Evolutionary conservation across 1,140 invertebrate species (phyloP), one percentile per base, ranked within the genome.

Genomic region (Drosophila eugracilis): DNA sequence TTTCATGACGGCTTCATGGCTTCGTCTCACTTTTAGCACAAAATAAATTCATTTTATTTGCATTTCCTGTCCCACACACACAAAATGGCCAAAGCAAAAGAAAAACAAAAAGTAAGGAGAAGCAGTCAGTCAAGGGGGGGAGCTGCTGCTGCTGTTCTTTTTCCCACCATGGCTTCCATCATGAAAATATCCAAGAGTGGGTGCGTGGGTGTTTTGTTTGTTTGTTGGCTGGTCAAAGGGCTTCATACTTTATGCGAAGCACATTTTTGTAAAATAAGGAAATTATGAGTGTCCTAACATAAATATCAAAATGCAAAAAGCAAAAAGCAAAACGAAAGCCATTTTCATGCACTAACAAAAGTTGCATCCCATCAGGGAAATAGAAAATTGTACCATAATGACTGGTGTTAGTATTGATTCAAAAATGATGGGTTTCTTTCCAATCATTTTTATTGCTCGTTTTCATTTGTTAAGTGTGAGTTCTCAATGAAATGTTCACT

Each of bases 41-140:
- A 78, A 74, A 78, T 39, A 62, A 59, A 70, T 78, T 79, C 62
- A 70, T 49, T 62, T 70, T 58, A 75, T 79, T 79, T 79, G 76
- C 75, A 78, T 78, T 77, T 59, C 10, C 57, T 17, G 24, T 30
- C 42, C 15, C 36, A 34, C 19, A 32, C 36, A 34, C 19, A 32
- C 17, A 26, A 14, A 49, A 28, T 37, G 21, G 21, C 4, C 12
- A 7, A 15, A 3, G 41, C 0, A 17, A 17, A 36, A 1, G 7
- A n/a, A 3, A 28, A 12, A 17, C 4, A n/a, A n/a, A n/a, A n/a
- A n/a, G n/a, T n/a, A n/a, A n/a, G n/a, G n/a, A n/a, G n/a, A n/a
- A n/a, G n/a, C n/a, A n/a, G n/a, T n/a, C n/a, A n/a, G n/a, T n/a
- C 28, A 5, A 24, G 1, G 22, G 22, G 21, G n/a, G 4, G 10